These are phyloP conservation scores for Phragmatobia fuliginosa DNA, from an alignment of 2,888 invertebrate species.

Conservation along the genomic window DNA sequence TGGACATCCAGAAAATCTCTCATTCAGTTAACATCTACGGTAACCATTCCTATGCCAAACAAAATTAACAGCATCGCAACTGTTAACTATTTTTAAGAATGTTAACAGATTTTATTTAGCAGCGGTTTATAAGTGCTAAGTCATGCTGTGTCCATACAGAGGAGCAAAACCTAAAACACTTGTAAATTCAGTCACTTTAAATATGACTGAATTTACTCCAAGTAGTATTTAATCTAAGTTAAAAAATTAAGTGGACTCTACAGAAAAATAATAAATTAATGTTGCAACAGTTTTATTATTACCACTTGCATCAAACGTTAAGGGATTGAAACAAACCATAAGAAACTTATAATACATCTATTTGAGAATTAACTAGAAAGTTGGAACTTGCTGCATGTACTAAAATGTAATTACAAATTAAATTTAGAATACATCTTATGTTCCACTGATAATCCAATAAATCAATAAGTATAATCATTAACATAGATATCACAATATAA, in stretches of 20 bases:
- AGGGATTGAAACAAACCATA: constrained; percentile 70
- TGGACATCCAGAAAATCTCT: no score
- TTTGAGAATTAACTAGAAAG: constrained; percentile 62
- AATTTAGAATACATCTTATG: constrained; percentile 45
- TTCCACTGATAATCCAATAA: constrained; percentile 30
- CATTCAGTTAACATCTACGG: no score
- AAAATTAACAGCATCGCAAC: no score
- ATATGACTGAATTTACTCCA: no score
- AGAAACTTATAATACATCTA: constrained; percentile 60
- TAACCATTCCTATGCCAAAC: no score
- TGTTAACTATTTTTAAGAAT: no score
- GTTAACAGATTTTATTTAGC: no score
- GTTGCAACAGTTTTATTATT: constrained; percentile 78
- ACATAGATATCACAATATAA: constrained; percentile 55
- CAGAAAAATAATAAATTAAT: constrained; percentile 44
- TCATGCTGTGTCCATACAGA: neutral
- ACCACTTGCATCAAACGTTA: constrained; percentile 74
- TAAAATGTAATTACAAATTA: constrained; percentile 36
- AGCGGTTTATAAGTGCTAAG: no score
- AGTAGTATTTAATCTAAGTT: neutral
- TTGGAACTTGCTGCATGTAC: constrained; percentile 51
- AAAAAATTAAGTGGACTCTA: neutral
- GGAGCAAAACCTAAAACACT: neutral
- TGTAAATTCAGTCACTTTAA: no score
- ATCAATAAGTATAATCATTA: constrained; percentile 42